Percentiles rank a stretch among this genome's conserved stretches.
Evolutionary conservation across 2,797 vertebrate genomes (phyloP).

Genomic region (Pseudotriccus pelzelni): DNA sequence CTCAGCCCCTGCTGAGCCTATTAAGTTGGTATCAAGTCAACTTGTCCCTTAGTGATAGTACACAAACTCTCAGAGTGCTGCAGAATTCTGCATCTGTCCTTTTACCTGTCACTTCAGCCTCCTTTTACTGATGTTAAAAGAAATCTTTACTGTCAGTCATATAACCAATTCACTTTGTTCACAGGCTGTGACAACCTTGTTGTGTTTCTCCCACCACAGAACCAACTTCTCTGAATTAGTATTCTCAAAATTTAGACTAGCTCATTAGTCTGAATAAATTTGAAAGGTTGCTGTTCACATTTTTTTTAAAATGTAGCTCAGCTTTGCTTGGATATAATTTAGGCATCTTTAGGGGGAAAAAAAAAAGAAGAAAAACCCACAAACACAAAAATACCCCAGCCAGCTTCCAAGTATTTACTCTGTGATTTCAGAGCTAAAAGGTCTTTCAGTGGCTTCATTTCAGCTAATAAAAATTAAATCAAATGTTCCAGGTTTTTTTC

Average conservation of each 20-base stretch:
- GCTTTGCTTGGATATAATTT: conserved; percentile 73
- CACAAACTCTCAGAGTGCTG: conserved; percentile 83
- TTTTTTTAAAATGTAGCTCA: conserved; percentile 59
- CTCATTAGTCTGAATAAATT: conserved; percentile 98
- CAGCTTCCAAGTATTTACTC: conserved; percentile 38
- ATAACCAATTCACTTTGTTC: conserved; percentile 99
- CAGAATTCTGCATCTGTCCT: conserved; percentile 85
- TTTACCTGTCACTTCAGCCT: conserved; percentile 90
- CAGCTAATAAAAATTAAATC: conserved; percentile 33
- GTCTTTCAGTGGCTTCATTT: conserved; percentile 15
- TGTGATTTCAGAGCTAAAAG: conserved; percentile 53
- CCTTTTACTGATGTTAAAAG: conserved; percentile 97
- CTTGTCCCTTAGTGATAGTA: conserved; percentile 79
- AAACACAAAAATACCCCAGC: not conserved
- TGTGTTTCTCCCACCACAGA: conserved; percentile 74
- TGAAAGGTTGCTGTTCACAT: conserved; percentile 83
- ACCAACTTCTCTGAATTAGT: conserved; percentile 80
- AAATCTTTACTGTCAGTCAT: conserved; percentile 98
- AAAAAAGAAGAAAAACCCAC: not conserved
- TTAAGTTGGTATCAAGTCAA: conserved; percentile 76
- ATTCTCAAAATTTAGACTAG: conserved; percentile 88
- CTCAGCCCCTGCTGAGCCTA: conserved; percentile 70
- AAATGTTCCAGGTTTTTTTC: conserved; percentile 13
- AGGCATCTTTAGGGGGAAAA: conserved; percentile 65
- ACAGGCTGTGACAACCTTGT: conserved; percentile 90